These are phyloP conservation scores for Pteronura brasiliensis DNA, from an alignment of 2,113 vertebrate species.

Conservation along the genomic window DNA sequence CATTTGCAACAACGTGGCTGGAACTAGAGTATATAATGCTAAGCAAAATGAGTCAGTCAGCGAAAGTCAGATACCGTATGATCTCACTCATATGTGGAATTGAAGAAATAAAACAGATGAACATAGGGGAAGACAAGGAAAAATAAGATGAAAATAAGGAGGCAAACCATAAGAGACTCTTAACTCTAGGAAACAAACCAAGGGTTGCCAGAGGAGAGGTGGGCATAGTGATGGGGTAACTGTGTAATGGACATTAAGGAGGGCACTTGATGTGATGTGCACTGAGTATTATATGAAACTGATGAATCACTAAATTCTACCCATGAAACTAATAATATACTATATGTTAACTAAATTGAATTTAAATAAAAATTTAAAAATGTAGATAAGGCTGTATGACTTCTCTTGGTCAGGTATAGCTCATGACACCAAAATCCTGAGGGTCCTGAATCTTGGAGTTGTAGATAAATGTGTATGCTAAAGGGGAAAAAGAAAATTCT, in stretches of 20 bases:
- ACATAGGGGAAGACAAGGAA: neutral
- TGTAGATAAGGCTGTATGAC: fast-evolving
- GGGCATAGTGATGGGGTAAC: neutral
- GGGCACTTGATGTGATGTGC: neutral
- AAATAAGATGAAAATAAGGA: neutral
- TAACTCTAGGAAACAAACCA: neutral
- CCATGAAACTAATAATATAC: neutral
- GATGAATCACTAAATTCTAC: neutral
- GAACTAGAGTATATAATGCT: too few relatives aligned
- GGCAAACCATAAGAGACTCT: neutral
- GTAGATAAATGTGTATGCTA: neutral
- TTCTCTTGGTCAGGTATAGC: neutral
- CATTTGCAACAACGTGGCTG: too few relatives aligned
- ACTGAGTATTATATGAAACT: neutral
- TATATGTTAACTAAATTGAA: neutral
- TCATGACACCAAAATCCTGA: neutral
- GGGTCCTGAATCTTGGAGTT: neutral
- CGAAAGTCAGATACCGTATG: neutral
- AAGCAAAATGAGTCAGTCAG: neutral
- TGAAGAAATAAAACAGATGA: neutral
- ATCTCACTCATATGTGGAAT: neutral
- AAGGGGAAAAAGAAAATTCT: neutral
- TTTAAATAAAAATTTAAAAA: neutral
- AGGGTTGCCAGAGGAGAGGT: neutral
- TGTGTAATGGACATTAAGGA: neutral